Evolutionary conservation across 2,113 vertebrate genomes (phyloP).

Genomic region (Lagopus muta): DNA sequence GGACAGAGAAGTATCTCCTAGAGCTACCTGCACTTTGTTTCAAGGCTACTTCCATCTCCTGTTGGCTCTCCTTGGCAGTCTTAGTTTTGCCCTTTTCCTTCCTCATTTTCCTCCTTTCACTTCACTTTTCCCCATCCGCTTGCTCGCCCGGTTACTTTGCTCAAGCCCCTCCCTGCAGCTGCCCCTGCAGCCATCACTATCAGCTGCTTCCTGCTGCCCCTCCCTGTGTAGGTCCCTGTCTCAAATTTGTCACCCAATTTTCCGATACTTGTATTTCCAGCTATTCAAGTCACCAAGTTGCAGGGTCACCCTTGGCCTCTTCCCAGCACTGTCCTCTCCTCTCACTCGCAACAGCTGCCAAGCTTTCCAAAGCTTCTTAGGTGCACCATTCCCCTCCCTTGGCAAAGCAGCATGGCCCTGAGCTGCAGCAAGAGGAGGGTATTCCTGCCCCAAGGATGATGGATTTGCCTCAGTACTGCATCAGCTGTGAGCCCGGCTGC

Average conservation of each 20-base stretch:
- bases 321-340: not conserved
- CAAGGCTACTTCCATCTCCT: not conserved
- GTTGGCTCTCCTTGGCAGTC: not conserved
- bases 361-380: not conserved
- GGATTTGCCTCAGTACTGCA: not conserved
- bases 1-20: not conserved
- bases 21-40: not conserved
- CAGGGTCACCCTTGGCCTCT: not conserved
- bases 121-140: not conserved
- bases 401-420: not conserved
- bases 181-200: not conserved
- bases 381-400: rapidly evolving
- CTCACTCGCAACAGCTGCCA: rapidly evolving
- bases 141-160: not conserved
- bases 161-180: not conserved
- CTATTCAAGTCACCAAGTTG: not conserved
- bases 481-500: conserved; percentile 41
- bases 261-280: not conserved
- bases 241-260: not conserved
- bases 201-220: not conserved
- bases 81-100: not conserved
- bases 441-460: not conserved
- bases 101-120: not conserved
- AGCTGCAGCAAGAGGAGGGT: not conserved
- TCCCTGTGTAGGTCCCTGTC: not conserved